Conservation (phyloP, 2,888 invertebrate species). For the Taenaris catops region DNA sequence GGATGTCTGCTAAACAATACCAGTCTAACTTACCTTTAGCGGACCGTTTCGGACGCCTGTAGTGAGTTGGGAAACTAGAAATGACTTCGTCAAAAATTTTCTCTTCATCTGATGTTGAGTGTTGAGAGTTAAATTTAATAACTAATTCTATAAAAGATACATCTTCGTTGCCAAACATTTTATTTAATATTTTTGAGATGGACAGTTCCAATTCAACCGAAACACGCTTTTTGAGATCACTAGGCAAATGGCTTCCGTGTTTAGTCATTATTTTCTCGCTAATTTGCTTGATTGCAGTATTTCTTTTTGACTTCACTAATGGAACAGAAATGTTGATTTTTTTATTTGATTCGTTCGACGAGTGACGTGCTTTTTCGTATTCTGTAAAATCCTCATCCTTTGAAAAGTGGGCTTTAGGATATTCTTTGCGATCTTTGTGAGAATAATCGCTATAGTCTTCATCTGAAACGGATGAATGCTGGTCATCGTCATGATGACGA, state of each 20-base stretch:
- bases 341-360: constrained; percentile 3
- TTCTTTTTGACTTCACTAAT: constrained; percentile 35
- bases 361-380: constrained; percentile 2
- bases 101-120: constrained; percentile 39
- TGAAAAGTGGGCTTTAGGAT: constrained; percentile 1
- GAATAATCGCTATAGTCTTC: constrained; percentile 1
- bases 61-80: constrained; percentile 41
- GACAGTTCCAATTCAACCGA: constrained; percentile 38
- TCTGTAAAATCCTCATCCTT: constrained; percentile 7
- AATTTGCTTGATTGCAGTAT: constrained; percentile 52
- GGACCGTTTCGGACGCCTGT: constrained; percentile 40
- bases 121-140: constrained; percentile 50
- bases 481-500: constrained; percentile 25
- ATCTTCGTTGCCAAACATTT: constrained; percentile 53
- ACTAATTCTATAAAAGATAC: constrained; percentile 57
- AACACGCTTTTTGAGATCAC: constrained; percentile 36
- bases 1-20: constrained; percentile 5
- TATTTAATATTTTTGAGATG: constrained; percentile 36
- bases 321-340: constrained; percentile 6
- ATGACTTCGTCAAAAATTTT: constrained; percentile 48
- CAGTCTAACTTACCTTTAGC: constrained; percentile 46
- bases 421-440: constrained; percentile 11
- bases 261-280: constrained; percentile 41
- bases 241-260: constrained; percentile 34
- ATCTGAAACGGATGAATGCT: neutral